Percentiles rank a stretch among this genome's conserved stretches.
Conservation (phyloP, 2,888 invertebrate genomes). For the Meteorus colon region DNA sequence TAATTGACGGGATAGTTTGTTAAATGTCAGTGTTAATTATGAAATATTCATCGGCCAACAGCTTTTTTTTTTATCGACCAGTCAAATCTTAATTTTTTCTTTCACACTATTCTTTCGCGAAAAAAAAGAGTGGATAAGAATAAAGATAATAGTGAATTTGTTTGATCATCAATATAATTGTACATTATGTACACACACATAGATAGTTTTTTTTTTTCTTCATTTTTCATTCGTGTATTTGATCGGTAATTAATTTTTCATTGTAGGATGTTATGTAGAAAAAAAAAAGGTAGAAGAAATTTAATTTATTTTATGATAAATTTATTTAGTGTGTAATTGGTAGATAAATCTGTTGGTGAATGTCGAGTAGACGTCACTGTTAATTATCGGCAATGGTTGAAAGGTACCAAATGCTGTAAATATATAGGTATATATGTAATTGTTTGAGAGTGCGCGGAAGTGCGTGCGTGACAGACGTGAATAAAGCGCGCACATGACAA, state of each 20-base stretch:
- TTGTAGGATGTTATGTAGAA: not conserved
- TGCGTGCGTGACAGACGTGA: slow-evolving; percentile 38
- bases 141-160: not conserved
- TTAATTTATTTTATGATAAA: slow-evolving; percentile 51
- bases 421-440: slow-evolving; percentile 14
- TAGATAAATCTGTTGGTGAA: slow-evolving; percentile 60
- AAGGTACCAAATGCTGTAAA: slow-evolving; percentile 49
- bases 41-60: slow-evolving; percentile 37
- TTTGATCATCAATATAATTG: slow-evolving; percentile 5
- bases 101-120: not conserved
- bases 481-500: slow-evolving; percentile 27
- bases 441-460: slow-evolving; percentile 26
- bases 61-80: slow-evolving; percentile 27
- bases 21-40: slow-evolving; percentile 43
- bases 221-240: not conserved
- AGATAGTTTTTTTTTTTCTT: not conserved
- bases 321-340: slow-evolving; percentile 60
- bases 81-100: slow-evolving; percentile 22
- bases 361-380: slow-evolving; percentile 54
- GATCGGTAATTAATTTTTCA: slow-evolving; percentile 7
- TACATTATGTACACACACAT: not conserved
- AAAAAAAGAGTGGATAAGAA: not conserved
- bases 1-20: slow-evolving; percentile 41
- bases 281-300: slow-evolving; percentile 5
- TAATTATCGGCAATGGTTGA: slow-evolving; percentile 54